These are phyloP conservation scores for Stegana nigrithorax DNA, from an alignment of 2,888 invertebrate species.

Conservation along the genomic window DNA sequence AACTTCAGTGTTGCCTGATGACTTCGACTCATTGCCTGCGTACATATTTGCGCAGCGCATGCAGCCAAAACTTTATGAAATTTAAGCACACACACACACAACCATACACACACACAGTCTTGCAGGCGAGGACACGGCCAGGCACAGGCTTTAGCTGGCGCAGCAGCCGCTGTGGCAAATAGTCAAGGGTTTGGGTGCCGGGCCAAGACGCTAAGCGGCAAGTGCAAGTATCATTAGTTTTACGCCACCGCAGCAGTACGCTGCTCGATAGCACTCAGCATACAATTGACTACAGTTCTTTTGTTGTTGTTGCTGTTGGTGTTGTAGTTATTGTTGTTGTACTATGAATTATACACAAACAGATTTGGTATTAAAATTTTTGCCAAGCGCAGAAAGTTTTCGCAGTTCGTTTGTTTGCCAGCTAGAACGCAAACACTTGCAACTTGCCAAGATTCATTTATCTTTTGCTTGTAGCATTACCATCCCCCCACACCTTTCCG, in stretches of 20 bases:
- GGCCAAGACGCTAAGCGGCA: too few relatives aligned
- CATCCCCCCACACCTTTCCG: too few relatives aligned
- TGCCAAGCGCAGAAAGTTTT: not conserved
- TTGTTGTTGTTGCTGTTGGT: too few relatives aligned
- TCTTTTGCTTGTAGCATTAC: not conserved
- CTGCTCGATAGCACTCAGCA: not conserved
- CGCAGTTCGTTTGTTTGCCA: not conserved
- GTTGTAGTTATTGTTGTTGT: too few relatives aligned
- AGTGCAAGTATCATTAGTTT: not conserved
- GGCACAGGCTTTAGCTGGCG: too few relatives aligned
- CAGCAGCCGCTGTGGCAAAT: too few relatives aligned
- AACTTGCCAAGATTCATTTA: slow-evolving; percentile 1
- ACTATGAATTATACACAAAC: too few relatives aligned
- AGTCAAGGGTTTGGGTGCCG: too few relatives aligned
- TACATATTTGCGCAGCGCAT: too few relatives aligned
- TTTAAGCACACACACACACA: not conserved
- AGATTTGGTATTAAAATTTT: not conserved
- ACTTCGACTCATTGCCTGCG: not conserved
- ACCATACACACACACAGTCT: not conserved
- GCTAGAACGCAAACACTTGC: not conserved
- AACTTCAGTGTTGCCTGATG: not conserved
- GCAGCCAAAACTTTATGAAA: too few relatives aligned
- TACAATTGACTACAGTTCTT: too few relatives aligned
- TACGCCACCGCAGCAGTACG: not conserved
- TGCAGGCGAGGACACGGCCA: too few relatives aligned